Evolutionary conservation across 1,140 invertebrate species (phyloP).

Genomic region (Bactericera cockerelli): DNA sequence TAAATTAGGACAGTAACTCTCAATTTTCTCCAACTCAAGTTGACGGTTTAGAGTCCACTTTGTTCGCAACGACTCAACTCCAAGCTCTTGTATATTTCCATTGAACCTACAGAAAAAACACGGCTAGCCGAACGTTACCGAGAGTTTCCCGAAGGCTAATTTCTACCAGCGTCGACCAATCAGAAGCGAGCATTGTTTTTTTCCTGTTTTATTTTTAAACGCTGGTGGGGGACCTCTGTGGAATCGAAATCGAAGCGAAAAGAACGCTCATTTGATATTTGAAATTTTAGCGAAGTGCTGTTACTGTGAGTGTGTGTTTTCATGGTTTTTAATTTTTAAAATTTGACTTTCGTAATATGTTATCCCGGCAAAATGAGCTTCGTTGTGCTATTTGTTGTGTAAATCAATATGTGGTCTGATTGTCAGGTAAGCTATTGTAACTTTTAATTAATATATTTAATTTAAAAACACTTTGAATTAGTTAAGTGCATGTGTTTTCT

Average conservation of each 20-base stretch:
- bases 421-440: constrained; percentile 1
- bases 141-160: neutral
- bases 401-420: constrained; percentile 8
- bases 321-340: neutral
- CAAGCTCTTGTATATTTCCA: constrained; percentile 7
- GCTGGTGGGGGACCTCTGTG: neutral
- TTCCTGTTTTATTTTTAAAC: constrained; percentile 8
- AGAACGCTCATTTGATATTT: neutral
- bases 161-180: neutral
- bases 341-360: neutral
- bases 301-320: neutral
- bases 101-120: constrained; percentile 7
- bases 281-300: neutral
- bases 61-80: neutral
- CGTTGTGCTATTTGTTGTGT: constrained; percentile 2
- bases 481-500: no score
- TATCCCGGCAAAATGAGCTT: constrained; percentile 4
- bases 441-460: no score
- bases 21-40: no score
- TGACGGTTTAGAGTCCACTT: neutral
- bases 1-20: no score
- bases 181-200: constrained; percentile 4
- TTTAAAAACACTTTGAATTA: no score
- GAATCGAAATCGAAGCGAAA: neutral
- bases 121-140: neutral